These are phyloP conservation scores for Heteromurus nitidus DNA, from an alignment of 2,888 invertebrate species.

Conservation along the genomic window DNA sequence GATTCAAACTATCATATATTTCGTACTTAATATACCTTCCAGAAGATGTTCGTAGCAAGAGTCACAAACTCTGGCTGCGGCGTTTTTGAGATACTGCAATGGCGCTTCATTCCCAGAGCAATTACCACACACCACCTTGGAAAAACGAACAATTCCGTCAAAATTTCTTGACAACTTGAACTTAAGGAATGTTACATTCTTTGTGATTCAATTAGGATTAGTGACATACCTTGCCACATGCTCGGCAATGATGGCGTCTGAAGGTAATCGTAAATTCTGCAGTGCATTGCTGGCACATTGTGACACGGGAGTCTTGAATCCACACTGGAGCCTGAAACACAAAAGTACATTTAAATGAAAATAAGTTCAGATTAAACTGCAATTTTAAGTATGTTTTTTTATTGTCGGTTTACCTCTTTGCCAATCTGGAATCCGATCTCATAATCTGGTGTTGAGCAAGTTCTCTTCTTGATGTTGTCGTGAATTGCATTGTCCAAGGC, in stretches of 20 bases:
- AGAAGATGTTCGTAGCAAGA: constrained; percentile 77
- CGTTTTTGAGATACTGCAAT: constrained; percentile 77
- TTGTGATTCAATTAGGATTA: no score
- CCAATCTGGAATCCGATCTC: constrained; percentile 74
- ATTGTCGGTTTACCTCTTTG: constrained; percentile 74
- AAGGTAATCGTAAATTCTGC: constrained; percentile 81
- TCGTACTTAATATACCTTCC: no score
- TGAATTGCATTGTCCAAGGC: constrained; percentile 77
- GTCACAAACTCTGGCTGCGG: constrained; percentile 78
- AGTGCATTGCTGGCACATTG: constrained; percentile 82
- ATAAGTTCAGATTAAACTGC: no score
- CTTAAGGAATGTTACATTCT: no score
- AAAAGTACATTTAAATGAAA: no score
- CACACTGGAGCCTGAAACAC: constrained; percentile 80
- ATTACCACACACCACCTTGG: constrained; percentile 80
- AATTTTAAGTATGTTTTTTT: no score
- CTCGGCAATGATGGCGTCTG: constrained; percentile 82
- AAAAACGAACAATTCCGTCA: no score
- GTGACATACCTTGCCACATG: constrained; percentile 83
- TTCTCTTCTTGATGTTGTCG: constrained; percentile 76
- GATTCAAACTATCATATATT: no score
- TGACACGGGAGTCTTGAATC: constrained; percentile 80
- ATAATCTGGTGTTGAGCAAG: constrained; percentile 65
- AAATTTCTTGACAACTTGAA: no score
- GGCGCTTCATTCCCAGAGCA: constrained; percentile 80